A percentile compares a stretch with the other conserved stretches of the same genome.
phyloP scores from a whole-genome alignment of 2,888 invertebrate species.

The Perizoma affinitatum region DNA sequence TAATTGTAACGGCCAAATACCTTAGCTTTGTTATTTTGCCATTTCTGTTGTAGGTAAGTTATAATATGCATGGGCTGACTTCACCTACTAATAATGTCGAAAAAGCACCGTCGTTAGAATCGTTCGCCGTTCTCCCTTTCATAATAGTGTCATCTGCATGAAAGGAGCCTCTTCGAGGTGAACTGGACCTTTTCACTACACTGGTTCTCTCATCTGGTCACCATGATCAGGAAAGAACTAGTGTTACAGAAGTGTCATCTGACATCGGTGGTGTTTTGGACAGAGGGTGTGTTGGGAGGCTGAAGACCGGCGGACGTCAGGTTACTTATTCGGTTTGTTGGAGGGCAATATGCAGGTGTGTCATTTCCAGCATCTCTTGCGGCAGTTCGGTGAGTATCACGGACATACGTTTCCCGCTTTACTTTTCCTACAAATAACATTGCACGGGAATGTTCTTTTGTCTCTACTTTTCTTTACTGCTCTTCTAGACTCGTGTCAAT shows the following conservation, averaged over 20 bases:
- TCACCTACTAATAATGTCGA: slow-evolving; percentile 48
- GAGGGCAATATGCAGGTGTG: slow-evolving; percentile 83
- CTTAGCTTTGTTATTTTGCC: slow-evolving; percentile 75
- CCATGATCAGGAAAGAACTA: no score
- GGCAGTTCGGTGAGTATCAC: slow-evolving; percentile 81
- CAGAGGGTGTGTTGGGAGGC: slow-evolving; percentile 77
- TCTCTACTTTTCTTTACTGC: slow-evolving; percentile 11
- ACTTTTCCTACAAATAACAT: slow-evolving; percentile 33
- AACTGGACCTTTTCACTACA: background rate
- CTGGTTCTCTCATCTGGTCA: slow-evolving; percentile 1
- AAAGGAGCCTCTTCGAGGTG: slow-evolving; percentile 2
- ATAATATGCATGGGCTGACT: slow-evolving; percentile 68
- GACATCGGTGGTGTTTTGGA: slow-evolving; percentile 77
- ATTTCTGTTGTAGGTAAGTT: slow-evolving; percentile 54
- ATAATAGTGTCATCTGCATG: slow-evolving; percentile 12
- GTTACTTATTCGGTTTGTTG: slow-evolving; percentile 67
- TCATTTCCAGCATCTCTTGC: slow-evolving; percentile 83
- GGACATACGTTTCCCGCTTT: slow-evolving; percentile 45
- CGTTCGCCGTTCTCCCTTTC: slow-evolving; percentile 20
- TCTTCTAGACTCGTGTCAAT: slow-evolving; percentile 7
- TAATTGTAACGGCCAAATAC: slow-evolving; percentile 63
- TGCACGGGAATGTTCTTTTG: slow-evolving; percentile 28
- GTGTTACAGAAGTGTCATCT: slow-evolving; percentile 33
- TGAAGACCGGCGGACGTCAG: slow-evolving; percentile 61
- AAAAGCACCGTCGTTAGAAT: slow-evolving; percentile 41